These are phyloP conservation scores for Phainopepla nitens DNA, from an alignment of 2,113 vertebrate species.

Conservation along the genomic window DNA sequence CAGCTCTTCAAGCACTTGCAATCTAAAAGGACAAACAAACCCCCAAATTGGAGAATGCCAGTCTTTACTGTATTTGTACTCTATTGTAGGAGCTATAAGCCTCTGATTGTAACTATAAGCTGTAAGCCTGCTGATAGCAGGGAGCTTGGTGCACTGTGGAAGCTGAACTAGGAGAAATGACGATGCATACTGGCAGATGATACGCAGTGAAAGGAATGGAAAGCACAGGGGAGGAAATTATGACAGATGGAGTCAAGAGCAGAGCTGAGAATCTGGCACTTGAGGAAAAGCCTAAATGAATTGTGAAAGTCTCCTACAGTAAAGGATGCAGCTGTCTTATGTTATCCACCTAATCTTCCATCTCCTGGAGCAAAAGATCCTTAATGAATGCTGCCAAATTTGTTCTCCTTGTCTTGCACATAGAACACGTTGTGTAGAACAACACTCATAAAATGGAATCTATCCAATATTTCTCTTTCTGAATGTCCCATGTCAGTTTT, in stretches of 20 bases:
- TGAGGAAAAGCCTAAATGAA: constrained; percentile 32
- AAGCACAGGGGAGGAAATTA: constrained; percentile 12
- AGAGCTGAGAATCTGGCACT: constrained; percentile 30
- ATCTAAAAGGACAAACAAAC: neutral
- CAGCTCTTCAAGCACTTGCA: neutral
- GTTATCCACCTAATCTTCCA: constrained; percentile 25
- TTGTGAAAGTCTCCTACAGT: constrained; percentile 18
- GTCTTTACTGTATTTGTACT: neutral
- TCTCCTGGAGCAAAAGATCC: constrained; percentile 14
- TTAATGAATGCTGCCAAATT: constrained; percentile 5
- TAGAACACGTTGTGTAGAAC: neutral
- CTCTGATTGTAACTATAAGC: neutral
- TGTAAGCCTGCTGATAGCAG: neutral
- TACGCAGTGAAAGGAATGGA: neutral
- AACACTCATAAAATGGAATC: neutral
- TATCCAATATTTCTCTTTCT: neutral
- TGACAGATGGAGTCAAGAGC: constrained; percentile 29
- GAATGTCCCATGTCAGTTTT: neutral
- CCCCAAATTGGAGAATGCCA: neutral
- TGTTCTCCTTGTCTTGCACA: neutral
- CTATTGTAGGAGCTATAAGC: neutral
- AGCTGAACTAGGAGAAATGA: neutral
- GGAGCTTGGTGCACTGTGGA: neutral
- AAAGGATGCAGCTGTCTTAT: constrained; percentile 34
- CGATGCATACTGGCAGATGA: neutral